These are phyloP conservation scores for western clawed frog (Xenopus tropicalis) DNA, from an alignment of 2,113 vertebrate genomes.

Conservation along the genomic window UCB_Xtro_10.0 CM004447.2:110833501-110834000, in stretches of 20 bases:
- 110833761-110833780: conserved; percentile 66
- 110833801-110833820: conserved; percentile 34
- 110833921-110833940: conserved; percentile 10
- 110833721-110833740: conserved; percentile 68
- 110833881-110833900: conserved; percentile 24
- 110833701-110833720: conserved; percentile 68
- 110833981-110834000: too few relatives aligned
- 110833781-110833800: conserved; percentile 53
- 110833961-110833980: too few relatives aligned
- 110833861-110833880: conserved; percentile 29
- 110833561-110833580: too few relatives aligned
- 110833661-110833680: conserved; percentile 38
- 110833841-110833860: conserved; percentile 3
- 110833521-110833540: too few relatives aligned
- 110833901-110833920: not conserved
- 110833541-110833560: too few relatives aligned
- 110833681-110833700: conserved; percentile 47
- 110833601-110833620: too few relatives aligned
- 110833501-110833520: too few relatives aligned
- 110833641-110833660: conserved; percentile 34
- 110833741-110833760: conserved; percentile 65
- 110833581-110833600: too few relatives aligned
- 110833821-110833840: conserved; percentile 36
- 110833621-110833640: too few relatives aligned
- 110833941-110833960: not conserved